phyloP scores from a whole-genome alignment of 2,113 vertebrate species.

The Crotalus viridis region DNA sequence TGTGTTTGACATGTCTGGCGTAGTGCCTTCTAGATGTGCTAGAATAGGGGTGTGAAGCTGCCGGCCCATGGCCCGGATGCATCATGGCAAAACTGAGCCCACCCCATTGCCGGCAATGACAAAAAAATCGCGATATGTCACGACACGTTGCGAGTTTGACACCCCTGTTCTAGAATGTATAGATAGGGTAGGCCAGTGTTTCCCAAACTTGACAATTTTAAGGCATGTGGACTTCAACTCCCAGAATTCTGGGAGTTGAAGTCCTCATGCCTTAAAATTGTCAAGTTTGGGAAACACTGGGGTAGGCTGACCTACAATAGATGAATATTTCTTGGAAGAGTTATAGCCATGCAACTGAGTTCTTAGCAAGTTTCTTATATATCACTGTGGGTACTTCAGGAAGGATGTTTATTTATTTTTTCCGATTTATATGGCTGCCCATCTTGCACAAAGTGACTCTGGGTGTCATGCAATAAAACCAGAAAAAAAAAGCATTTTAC shows the following conservation, averaged over 20 bases:
- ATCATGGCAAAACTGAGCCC: too few species aligned
- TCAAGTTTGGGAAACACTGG: too few species aligned
- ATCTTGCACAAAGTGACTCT: background rate
- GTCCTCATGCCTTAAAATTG: too few species aligned
- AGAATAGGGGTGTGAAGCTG: background rate
- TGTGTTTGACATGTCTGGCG: too few species aligned
- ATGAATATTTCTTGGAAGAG: background rate
- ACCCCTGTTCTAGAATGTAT: background rate
- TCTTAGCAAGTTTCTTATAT: background rate
- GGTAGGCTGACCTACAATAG: background rate
- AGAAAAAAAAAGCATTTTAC: background rate
- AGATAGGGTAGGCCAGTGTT: background rate
- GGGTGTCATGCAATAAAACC: background rate
- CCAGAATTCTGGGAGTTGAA: too few species aligned
- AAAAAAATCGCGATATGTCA: too few species aligned
- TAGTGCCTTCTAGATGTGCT: background rate
- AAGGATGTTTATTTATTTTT: background rate
- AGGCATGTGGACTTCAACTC: too few species aligned
- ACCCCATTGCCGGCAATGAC: too few species aligned
- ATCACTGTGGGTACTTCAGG: background rate
- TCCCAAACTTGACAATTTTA: too few species aligned
- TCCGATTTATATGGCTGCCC: background rate
- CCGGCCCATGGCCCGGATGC: too few species aligned
- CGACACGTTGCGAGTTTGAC: too few species aligned
- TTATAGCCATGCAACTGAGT: background rate